Base-by-base conservation (phyloP, 2,888 invertebrate genomes). In the Dryococelus australis region DNA sequence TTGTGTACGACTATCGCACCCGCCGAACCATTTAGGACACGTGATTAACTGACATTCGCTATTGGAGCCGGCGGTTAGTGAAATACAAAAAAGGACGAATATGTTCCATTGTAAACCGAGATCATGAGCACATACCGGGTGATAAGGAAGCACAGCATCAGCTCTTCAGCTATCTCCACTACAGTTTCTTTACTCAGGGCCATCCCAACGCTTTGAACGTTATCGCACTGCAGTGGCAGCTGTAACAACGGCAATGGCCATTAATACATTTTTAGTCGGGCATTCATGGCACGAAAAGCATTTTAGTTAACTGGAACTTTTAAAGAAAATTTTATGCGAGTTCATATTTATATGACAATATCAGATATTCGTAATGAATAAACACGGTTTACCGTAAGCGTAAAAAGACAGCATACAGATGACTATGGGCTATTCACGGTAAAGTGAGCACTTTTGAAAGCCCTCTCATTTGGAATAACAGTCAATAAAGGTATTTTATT, bases 61-160 rank as follows among this genome's bases (percentile, higher is more conserved):
- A 65, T 65, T 65, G 65, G 24, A 65, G 65, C 24, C 65, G 65
- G 65, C 65, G 65, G 65, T 65, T 65, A 65, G 65, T 65, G 65
- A 65, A 65, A 65, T n/a, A 65, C 65, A 65, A 65, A 65, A 65
- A 65, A 65, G 65, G 65, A 24, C 2, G 65, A 65, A 65, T 65
- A n/a, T 65, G 20, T 16, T 65, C n/a, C 65, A n/a, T n/a, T 65
- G n/a, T 65, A 0, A 24, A 65, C 20, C 0, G n/a, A 65, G 65
- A n/a, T 65, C 16, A 16, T 65, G 65, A 24, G 24, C 65, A n/a
- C n/a, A 6, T 65, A 65, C 3, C 24, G 65, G 8, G 24, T 24
- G 47, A 47, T 47, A 65, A 65, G 65, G 65, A 65, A 65, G 65
- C 65, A 13, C 47, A 6, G 2, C 47, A 20, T n/a, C n/a, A 8